Evolutionary conservation across 2,113 vertebrate genomes (phyloP).

Genomic region (Chaenogobius annularis): DNA sequence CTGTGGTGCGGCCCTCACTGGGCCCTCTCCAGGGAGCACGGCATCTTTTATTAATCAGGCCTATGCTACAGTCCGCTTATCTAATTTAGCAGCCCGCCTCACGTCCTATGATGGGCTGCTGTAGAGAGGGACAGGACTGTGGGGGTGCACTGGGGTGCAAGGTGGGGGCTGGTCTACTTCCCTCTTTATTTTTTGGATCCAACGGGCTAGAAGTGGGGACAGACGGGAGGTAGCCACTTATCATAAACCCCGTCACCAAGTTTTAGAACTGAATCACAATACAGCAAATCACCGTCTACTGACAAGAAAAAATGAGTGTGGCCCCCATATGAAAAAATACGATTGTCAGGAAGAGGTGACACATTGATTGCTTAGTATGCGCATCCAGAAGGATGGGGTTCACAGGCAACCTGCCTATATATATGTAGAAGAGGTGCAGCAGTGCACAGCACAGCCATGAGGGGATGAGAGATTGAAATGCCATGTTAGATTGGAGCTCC

Average conservation of each 20-base stretch:
- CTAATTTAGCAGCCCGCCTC: constrained; percentile 82
- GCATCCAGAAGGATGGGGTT: constrained; percentile 74
- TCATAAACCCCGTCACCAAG: constrained; percentile 77
- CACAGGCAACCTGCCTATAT: constrained; percentile 74
- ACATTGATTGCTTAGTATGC: constrained; percentile 84
- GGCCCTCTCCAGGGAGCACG: constrained; percentile 75
- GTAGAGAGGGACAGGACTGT: constrained; percentile 55
- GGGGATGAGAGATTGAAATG: constrained; percentile 77
- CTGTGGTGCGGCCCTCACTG: constrained; percentile 66
- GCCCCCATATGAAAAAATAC: constrained; percentile 71
- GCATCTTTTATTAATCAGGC: constrained; percentile 87
- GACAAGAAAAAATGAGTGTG: constrained; percentile 82
- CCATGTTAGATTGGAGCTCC: constrained; percentile 75
- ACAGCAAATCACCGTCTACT: constrained; percentile 84
- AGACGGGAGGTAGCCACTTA: constrained; percentile 62
- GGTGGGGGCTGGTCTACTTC: constrained; percentile 55
- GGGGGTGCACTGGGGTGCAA: constrained; percentile 59
- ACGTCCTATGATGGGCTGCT: constrained; percentile 66
- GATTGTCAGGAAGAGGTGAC: constrained; percentile 80
- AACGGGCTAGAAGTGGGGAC: constrained; percentile 9
- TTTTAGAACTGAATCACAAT: constrained; percentile 83
- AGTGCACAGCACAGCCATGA: constrained; percentile 66
- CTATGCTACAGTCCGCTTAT: constrained; percentile 79
- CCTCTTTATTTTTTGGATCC: constrained; percentile 51
- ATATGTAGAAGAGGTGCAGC: constrained; percentile 76